A percentile compares a stretch with the other conserved stretches of the same genome.
These are phyloP conservation scores for Sciurus niger DNA, from an alignment of 2,113 vertebrate genomes.

Conservation along the genomic window DNA sequence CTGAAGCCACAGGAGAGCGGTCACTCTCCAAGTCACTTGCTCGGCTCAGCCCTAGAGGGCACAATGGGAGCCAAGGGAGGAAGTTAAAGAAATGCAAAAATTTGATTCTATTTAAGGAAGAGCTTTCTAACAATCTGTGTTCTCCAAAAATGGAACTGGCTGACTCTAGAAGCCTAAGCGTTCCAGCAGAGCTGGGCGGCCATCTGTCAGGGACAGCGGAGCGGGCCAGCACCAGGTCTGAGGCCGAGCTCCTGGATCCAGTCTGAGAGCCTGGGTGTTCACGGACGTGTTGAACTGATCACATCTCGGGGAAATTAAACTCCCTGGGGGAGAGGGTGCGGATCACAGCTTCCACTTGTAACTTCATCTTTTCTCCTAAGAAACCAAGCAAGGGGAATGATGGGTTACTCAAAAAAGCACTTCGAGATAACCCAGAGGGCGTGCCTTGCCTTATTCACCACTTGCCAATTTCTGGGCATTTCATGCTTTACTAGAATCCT, in stretches of 20 bases:
- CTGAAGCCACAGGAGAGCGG: background rate
- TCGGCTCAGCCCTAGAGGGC: background rate
- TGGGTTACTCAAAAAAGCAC: background rate
- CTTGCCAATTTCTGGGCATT: background rate
- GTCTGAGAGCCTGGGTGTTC: background rate
- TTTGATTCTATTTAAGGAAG: constrained; percentile 80
- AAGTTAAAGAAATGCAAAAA: constrained; percentile 58
- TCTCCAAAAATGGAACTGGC: constrained; percentile 80
- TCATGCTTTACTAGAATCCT: background rate
- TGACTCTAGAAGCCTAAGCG: background rate
- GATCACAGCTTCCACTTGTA: background rate
- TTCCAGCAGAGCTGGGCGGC: constrained; percentile 53
- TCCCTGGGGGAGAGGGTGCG: accelerated
- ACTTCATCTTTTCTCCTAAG: background rate
- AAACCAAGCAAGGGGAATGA: background rate
- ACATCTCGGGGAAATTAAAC: background rate
- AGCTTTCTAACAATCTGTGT: constrained; percentile 81
- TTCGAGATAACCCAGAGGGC: background rate
- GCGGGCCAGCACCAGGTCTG: background rate
- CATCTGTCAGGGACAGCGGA: constrained; percentile 40
- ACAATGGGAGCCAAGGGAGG: background rate
- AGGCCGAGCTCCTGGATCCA: background rate
- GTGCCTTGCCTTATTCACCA: background rate
- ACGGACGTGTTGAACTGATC: background rate
- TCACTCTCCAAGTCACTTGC: background rate